These are phyloP conservation scores for Hirtodrosophila histrioides DNA, from an alignment of 2,888 invertebrate species.

Conservation along the genomic window DNA sequence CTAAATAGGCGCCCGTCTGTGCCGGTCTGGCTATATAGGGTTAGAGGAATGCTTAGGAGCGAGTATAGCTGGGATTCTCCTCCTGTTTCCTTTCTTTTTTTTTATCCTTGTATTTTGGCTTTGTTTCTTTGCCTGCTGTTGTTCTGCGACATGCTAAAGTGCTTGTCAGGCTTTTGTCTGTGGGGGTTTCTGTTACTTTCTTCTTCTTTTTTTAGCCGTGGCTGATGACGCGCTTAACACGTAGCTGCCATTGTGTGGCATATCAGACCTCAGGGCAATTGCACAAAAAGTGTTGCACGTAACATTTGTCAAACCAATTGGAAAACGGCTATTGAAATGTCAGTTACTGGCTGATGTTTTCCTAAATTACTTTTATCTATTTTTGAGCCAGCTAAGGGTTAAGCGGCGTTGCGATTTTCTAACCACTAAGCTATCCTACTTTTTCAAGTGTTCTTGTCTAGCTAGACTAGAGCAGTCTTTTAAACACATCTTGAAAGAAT, in stretches of 20 bases:
- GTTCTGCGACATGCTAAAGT: slow-evolving; percentile 74
- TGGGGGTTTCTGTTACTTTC: slow-evolving; percentile 24
- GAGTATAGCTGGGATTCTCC: slow-evolving; percentile 40
- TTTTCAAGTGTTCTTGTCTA: too few species aligned
- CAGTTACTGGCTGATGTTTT: slow-evolving; percentile 8
- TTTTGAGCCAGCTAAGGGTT: neutral
- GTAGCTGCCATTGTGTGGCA: slow-evolving; percentile 74
- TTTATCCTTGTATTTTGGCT: slow-evolving; percentile 47
- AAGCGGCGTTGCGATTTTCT: neutral
- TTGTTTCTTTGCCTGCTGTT: slow-evolving; percentile 45
- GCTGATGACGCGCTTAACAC: slow-evolving; percentile 78
- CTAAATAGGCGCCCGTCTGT: slow-evolving; percentile 67
- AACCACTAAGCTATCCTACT: too few species aligned
- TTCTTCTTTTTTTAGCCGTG: slow-evolving; percentile 32
- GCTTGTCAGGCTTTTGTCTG: slow-evolving; percentile 77
- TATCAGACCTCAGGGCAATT: slow-evolving; percentile 66
- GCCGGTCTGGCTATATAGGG: slow-evolving; percentile 22
- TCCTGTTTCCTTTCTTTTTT: neutral
- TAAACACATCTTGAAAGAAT: too few species aligned
- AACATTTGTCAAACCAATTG: slow-evolving; percentile 58
- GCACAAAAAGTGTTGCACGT: slow-evolving; percentile 34
- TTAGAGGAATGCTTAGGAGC: slow-evolving; percentile 42
- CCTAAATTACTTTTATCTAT: slow-evolving; percentile 2
- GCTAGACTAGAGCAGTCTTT: too few species aligned
- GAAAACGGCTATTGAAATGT: slow-evolving; percentile 44